These are phyloP conservation scores for Amphilophus citrinellus DNA, from an alignment of 2,113 vertebrate species.

Conservation along the genomic window DNA sequence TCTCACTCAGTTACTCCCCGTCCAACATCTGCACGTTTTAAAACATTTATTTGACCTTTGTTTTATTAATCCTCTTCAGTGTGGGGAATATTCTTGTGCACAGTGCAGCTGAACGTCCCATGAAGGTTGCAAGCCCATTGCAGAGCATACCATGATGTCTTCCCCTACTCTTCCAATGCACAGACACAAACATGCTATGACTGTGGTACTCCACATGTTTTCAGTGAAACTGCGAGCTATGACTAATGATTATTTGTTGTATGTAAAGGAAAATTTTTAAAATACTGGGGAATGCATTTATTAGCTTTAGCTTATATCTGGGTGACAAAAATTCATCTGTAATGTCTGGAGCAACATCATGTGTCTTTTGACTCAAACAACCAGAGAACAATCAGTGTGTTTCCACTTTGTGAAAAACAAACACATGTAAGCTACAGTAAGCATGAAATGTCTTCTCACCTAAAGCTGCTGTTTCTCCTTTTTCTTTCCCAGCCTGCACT, in stretches of 20 bases:
- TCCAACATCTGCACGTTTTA: slow-evolving; percentile 28
- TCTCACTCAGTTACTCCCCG: slow-evolving; percentile 20
- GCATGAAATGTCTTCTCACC: too few species aligned
- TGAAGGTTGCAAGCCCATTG: slow-evolving; percentile 57
- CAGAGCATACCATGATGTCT: background rate
- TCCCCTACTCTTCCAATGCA: slow-evolving; percentile 2
- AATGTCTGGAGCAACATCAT: too few species aligned
- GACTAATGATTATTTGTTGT: background rate
- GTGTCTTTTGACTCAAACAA: too few species aligned
- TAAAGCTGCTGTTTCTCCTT: too few species aligned
- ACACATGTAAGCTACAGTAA: too few species aligned
- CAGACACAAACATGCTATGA: background rate
- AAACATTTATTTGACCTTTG: slow-evolving; percentile 40
- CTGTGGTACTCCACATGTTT: background rate
- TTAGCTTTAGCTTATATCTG: background rate
- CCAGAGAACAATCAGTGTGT: too few species aligned
- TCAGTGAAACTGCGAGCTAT: background rate
- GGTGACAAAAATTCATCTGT: background rate
- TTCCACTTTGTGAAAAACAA: too few species aligned
- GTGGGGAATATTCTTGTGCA: slow-evolving; percentile 52
- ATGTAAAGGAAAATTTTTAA: background rate
- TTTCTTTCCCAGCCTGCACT: too few species aligned
- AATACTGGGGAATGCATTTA: background rate
- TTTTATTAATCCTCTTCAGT: slow-evolving; percentile 65
- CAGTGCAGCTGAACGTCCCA: slow-evolving; percentile 27